These are phyloP conservation scores for Seriola dumerili DNA, from an alignment of 2,113 vertebrate genomes.

Conservation along the genomic window DNA sequence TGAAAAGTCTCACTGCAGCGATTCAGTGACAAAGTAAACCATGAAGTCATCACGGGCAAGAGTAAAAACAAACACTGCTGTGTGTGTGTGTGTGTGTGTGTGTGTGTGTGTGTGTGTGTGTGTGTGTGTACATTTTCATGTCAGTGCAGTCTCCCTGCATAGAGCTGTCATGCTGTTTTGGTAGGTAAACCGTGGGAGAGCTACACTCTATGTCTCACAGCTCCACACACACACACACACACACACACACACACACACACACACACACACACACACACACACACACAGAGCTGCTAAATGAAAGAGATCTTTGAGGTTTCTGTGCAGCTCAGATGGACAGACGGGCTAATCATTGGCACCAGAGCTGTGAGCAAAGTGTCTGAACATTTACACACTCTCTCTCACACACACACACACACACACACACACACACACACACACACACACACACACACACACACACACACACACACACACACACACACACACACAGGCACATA, in stretches of 20 bases:
- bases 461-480: neutral
- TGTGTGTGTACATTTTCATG: neutral
- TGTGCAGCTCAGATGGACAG: slow-evolving; percentile 58
- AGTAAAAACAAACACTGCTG: slow-evolving; percentile 51
- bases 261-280: slow-evolving; percentile 32
- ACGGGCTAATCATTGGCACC: slow-evolving; percentile 64
- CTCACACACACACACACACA: neutral
- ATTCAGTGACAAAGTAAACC: slow-evolving; percentile 57
- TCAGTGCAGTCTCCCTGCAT: neutral
- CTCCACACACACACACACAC: slow-evolving; percentile 28
- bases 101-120: neutral
- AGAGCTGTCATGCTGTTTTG: slow-evolving; percentile 16
- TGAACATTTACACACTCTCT: slow-evolving; percentile 18
- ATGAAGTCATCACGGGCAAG: slow-evolving; percentile 52
- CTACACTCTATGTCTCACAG: slow-evolving; percentile 2
- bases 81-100: slow-evolving; percentile 1
- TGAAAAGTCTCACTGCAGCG: slow-evolving; percentile 17
- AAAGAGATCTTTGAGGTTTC: slow-evolving; percentile 75
- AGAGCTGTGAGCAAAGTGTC: slow-evolving; percentile 33
- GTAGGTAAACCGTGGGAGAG: slow-evolving; percentile 33
- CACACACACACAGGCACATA: neutral
- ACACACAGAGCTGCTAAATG: slow-evolving; percentile 45
- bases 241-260: neutral
- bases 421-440: neutral
- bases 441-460: neutral